Conservation (phyloP, 2,888 invertebrate species). For the Hydraecia micacea region DNA sequence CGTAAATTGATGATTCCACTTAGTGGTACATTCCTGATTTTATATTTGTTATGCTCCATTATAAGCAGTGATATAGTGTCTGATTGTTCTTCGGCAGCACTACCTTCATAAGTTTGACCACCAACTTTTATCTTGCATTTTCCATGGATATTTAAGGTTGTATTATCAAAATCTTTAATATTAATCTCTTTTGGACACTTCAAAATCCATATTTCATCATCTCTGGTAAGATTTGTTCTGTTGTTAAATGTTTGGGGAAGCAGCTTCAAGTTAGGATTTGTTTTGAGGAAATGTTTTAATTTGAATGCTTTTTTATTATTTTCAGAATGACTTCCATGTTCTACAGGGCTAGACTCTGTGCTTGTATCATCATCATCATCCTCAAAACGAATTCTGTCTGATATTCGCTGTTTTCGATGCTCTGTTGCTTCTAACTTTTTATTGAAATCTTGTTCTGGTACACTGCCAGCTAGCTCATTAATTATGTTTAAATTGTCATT, state of each 20-base stretch:
- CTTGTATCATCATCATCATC: constrained; percentile 69
- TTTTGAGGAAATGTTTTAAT: constrained; percentile 72
- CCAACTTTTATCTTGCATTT: constrained; percentile 81
- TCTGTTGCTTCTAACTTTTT: constrained; percentile 18
- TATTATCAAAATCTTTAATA: constrained; percentile 70
- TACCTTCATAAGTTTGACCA: constrained; percentile 78
- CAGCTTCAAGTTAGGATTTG: constrained; percentile 69
- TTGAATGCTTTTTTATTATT: constrained; percentile 57
- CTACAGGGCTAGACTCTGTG: constrained; percentile 13
- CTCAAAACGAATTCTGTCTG: constrained; percentile 80
- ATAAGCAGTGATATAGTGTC: constrained; percentile 69
- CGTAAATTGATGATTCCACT: constrained; percentile 74
- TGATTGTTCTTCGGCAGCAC: constrained; percentile 64
- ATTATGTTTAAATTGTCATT: constrained; percentile 32
- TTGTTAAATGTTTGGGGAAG: constrained; percentile 53
- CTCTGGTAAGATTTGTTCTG: constrained; percentile 66
- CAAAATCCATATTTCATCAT: constrained; percentile 83
- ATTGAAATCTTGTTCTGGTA: background rate
- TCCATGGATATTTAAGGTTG: constrained; percentile 71
- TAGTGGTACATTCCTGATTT: constrained; percentile 71
- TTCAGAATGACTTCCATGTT: constrained; percentile 19
- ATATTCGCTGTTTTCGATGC: constrained; percentile 67
- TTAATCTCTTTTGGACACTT: constrained; percentile 79
- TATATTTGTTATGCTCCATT: constrained; percentile 60
- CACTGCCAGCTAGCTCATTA: constrained; percentile 7